Conservation (phyloP, 2,888 invertebrate genomes). For the Cabera pusaria region DNA sequence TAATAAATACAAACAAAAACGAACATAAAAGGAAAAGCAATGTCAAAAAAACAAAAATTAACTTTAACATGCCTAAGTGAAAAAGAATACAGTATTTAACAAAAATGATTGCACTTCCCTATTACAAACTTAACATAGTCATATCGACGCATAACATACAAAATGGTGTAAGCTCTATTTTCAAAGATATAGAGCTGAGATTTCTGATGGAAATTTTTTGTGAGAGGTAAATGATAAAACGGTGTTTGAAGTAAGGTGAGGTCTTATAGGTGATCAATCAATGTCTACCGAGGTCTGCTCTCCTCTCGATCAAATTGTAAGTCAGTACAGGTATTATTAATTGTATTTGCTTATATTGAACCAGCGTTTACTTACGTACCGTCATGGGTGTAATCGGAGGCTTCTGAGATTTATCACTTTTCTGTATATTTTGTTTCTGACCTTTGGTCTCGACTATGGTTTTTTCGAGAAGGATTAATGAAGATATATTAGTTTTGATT, state of each 20-base stretch:
- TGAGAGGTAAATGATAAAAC: slow-evolving; percentile 17
- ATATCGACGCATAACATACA: slow-evolving; percentile 4
- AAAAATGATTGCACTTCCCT: slow-evolving; percentile 35
- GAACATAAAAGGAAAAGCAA: too few species aligned
- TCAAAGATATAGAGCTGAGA: slow-evolving; percentile 7
- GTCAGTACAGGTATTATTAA: slow-evolving; percentile 48
- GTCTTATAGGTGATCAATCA: slow-evolving; percentile 47
- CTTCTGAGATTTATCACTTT: slow-evolving; percentile 15
- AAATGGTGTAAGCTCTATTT: slow-evolving; percentile 17
- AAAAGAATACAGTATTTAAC: slow-evolving; percentile 34
- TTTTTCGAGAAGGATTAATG: too few species aligned
- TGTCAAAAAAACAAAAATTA: slow-evolving; percentile 11
- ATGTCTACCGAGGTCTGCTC: slow-evolving; percentile 43
- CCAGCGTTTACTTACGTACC: slow-evolving; percentile 26
- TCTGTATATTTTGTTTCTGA: slow-evolving; percentile 8
- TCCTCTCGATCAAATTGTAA: slow-evolving; percentile 49
- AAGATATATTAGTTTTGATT: too few species aligned
- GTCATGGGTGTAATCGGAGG: slow-evolving; percentile 17
- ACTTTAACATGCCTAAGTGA: slow-evolving; percentile 30
- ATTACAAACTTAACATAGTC: slow-evolving; percentile 15
- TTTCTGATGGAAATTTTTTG: slow-evolving; percentile 1
- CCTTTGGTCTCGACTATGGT: too few species aligned
- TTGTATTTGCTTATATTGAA: slow-evolving; percentile 32
- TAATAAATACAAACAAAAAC: too few species aligned
- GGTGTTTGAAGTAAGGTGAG: slow-evolving; percentile 35